phyloP scores from a whole-genome alignment of 1,140 invertebrate genomes.

The Ceratina calcarata region DNA sequence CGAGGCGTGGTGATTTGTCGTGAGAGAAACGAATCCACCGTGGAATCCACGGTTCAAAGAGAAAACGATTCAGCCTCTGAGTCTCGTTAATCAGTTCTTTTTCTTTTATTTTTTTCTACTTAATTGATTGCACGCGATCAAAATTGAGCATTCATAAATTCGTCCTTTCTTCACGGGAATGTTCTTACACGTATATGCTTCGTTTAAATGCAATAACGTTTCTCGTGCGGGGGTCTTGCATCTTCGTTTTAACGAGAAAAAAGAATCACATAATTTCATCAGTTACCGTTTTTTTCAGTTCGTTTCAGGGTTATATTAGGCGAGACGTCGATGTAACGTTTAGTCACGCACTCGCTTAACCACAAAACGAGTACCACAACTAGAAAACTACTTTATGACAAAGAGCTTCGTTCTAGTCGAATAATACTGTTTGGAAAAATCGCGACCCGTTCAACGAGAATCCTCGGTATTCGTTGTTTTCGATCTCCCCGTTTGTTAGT shows the following conservation, averaged over 20 bases:
- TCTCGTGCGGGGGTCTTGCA: constrained; percentile 14
- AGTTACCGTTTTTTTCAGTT: not conserved
- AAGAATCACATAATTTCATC: not conserved
- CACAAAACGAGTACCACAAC: constrained; percentile 3
- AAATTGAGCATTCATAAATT: constrained; percentile 57
- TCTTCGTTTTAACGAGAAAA: not conserved
- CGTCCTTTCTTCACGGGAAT: constrained; percentile 16
- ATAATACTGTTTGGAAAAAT: constrained; percentile 39
- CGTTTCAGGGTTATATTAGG: constrained; percentile 23
- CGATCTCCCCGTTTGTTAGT: not conserved
- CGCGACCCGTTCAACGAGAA: not conserved
- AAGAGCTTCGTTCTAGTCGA: constrained; percentile 28
- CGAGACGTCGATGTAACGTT: constrained; percentile 41
- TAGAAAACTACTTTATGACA: constrained; percentile 18
- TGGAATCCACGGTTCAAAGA: not conserved
- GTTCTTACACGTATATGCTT: not conserved
- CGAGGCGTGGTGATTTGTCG: constrained; percentile 20
- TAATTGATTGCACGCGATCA: constrained; percentile 43
- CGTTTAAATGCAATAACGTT: constrained; percentile 15
- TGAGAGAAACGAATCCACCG: constrained; percentile 28
- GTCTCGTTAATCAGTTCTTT: constrained; percentile 44
- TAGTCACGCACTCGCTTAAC: not conserved
- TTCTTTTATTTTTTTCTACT: not conserved
- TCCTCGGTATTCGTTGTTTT: constrained; percentile 19
- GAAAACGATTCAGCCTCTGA: constrained; percentile 44